Evolutionary conservation across 1,140 invertebrate species (phyloP).

Genomic region (Tenebrio molitor): DNA sequence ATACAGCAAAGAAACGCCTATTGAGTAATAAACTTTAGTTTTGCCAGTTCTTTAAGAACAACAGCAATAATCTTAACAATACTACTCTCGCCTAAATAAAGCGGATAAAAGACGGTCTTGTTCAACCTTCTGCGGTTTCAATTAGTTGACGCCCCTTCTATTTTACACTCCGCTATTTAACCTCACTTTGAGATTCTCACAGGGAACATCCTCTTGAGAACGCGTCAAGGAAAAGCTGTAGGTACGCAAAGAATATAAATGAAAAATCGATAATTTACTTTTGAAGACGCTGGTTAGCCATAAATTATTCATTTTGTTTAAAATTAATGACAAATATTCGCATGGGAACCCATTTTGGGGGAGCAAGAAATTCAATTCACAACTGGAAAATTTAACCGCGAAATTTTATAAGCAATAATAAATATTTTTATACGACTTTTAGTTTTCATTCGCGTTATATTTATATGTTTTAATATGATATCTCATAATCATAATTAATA

Average conservation of each 20-base stretch:
- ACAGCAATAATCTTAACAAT: slow-evolving; percentile 46
- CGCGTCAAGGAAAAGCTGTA: slow-evolving; percentile 35
- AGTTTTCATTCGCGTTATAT: too few species aligned
- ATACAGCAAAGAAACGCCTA: slow-evolving; percentile 36
- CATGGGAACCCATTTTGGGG: slow-evolving; percentile 1
- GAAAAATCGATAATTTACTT: slow-evolving; percentile 36
- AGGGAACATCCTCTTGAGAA: slow-evolving; percentile 34
- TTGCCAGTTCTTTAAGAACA: slow-evolving; percentile 31
- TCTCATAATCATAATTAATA: too few species aligned
- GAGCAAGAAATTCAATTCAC: too few species aligned
- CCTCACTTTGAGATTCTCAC: slow-evolving; percentile 27
- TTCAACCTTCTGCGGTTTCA: slow-evolving; percentile 40
- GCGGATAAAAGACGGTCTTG: slow-evolving; percentile 18
- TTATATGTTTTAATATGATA: too few species aligned
- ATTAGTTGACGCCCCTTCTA: slow-evolving; percentile 39
- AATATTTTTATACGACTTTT: too few species aligned
- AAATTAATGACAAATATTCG: slow-evolving; percentile 37
- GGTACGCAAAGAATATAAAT: slow-evolving; percentile 42
- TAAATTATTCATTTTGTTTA: slow-evolving; percentile 44
- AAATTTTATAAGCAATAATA: too few species aligned
- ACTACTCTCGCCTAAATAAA: slow-evolving; percentile 26
- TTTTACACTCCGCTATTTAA: slow-evolving; percentile 36
- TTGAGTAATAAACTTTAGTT: slow-evolving; percentile 47
- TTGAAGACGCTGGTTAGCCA: slow-evolving; percentile 31
- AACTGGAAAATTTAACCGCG: too few species aligned